Evolutionary conservation across 2,113 vertebrate genomes (phyloP), one percentile per base, ranked within the genome.

Genomic region (Cathartes aura): DNA sequence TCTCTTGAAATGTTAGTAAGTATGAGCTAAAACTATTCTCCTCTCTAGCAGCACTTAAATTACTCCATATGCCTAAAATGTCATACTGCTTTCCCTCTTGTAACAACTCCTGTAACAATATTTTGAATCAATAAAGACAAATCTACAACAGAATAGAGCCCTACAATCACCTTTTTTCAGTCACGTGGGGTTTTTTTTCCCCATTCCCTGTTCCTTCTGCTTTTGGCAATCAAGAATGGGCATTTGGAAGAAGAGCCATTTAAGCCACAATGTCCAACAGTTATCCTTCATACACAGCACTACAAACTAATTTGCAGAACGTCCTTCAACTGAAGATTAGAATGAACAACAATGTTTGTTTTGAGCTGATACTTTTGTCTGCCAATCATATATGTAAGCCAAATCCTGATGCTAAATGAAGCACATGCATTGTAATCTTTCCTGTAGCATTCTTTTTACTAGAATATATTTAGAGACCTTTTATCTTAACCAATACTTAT

Each of bases 351-450:
- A 81, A 5, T 2, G 27, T 71, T 29, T 83, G 87, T 64, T 53
- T 55, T 15, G 5, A 71, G 91, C 86, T 66, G 92, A 70, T 82
- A 82, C 19, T 23, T 48, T 13, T 55, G 50, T 23, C 87, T 93
- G 85, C 50, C 90, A 93, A 11, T 79, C 73, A 74, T 1, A 0
- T 13, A 59, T n/a, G 27, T 64, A 93, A 89, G 60, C 63, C 30
- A 70, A 89, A 90, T 63, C 4, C 67, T 22, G 45, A 81, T 42
- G 55, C 80, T 66, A 94, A 95, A 91, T 17, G 3, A 87, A 83
- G 74, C 18, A 58, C 12, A 40, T 11, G 34, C 67, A 40, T 15
- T 42, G n/a, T 83, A 43, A 95, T 82, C 52, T 74, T 94, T 84
- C 86, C 83, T 56, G 73, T 6, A 81, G 55, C 26, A 18, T 43